Evolutionary conservation across 2,888 invertebrate genomes (phyloP).

Genomic region (Mythimna lalbum): DNA sequence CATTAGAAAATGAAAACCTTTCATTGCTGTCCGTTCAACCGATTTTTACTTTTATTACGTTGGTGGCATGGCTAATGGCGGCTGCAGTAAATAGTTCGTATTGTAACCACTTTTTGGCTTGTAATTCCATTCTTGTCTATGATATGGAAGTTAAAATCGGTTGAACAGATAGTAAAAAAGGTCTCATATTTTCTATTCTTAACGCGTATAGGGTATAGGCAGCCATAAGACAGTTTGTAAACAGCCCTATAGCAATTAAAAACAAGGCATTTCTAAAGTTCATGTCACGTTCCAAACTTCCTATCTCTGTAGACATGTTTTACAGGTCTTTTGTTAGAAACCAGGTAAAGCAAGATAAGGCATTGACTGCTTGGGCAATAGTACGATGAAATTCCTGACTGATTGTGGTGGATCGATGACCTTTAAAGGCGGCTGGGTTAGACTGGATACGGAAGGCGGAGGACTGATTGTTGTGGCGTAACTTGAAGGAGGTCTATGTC

Average conservation of each 20-base stretch:
- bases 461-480: no score
- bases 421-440: not conserved
- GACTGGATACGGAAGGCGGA: not conserved
- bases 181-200: no score
- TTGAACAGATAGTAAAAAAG: no score
- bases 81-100: no score
- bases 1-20: no score
- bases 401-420: not conserved
- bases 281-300: constrained; percentile 33
- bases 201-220: no score
- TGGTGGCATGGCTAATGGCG: no score
- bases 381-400: constrained; percentile 4
- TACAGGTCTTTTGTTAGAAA: constrained; percentile 30
- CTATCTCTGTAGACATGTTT: constrained; percentile 18
- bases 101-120: no score
- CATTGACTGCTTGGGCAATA: constrained; percentile 8
- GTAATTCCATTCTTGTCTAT: no score
- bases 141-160: no score
- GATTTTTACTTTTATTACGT: no score
- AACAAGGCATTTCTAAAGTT: constrained; percentile 22
- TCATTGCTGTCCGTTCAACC: no score
- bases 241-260: constrained; percentile 3
- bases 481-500: not conserved
- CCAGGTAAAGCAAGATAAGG: constrained; percentile 2
- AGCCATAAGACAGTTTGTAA: not conserved